Evolutionary conservation across 2,113 vertebrate genomes (phyloP).

Genomic region (Alligator sinensis): DNA sequence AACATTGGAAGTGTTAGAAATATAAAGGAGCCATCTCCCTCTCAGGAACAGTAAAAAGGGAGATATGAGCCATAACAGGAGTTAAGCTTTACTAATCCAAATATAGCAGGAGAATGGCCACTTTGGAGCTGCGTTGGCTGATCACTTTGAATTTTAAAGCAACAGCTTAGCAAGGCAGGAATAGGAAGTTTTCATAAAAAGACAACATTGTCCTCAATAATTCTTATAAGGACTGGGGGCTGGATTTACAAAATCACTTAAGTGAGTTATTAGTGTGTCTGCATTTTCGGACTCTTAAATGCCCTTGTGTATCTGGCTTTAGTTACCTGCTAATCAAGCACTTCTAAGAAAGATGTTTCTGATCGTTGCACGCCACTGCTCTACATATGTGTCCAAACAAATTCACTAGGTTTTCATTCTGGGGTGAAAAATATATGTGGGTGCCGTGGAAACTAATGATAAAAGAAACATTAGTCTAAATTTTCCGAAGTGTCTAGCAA

Average conservation of each 20-base stretch:
- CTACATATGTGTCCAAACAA: background rate
- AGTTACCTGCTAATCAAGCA: background rate
- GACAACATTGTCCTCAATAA: background rate
- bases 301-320: background rate
- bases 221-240: background rate
- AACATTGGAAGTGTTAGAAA: background rate
- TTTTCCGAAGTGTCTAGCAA: background rate
- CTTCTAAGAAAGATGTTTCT: background rate
- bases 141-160: background rate
- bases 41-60: background rate
- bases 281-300: background rate
- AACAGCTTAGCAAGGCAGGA: background rate
- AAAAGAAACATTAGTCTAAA: background rate
- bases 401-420: background rate
- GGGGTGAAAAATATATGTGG: background rate
- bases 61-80: background rate
- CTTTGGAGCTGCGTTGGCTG: background rate
- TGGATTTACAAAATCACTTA: background rate
- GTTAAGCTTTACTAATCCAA: background rate
- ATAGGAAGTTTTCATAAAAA: background rate
- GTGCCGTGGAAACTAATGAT: background rate
- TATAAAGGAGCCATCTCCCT: background rate
- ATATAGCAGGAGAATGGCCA: background rate
- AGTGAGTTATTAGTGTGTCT: background rate
- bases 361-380: background rate